Percentiles rank a stretch among this genome's conserved stretches.
These are phyloP conservation scores for Diglossa cyanea DNA, from an alignment of 2,797 vertebrate species.

Conservation along the genomic window DNA sequence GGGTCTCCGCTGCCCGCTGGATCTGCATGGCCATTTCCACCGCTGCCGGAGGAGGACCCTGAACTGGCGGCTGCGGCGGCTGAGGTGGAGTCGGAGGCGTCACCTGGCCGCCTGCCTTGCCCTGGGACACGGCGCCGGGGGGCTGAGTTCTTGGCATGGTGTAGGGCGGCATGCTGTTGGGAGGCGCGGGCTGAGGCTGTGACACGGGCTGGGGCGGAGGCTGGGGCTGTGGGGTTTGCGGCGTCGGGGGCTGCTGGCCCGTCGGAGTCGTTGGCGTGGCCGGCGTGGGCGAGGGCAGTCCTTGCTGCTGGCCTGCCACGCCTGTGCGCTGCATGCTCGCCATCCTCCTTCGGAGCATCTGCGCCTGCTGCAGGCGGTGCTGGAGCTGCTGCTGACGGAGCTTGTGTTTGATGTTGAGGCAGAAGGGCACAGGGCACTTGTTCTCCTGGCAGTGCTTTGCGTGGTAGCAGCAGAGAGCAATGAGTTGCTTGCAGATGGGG, in stretches of 20 bases:
- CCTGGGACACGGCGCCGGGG: conserved; percentile 86
- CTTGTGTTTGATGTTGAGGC: conserved; percentile 98
- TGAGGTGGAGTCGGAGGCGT: conserved; percentile 88
- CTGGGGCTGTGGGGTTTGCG: conserved; percentile 86
- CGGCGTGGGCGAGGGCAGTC: conserved; percentile 77
- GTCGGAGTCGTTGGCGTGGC: conserved; percentile 84
- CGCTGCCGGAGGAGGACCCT: conserved; percentile 90
- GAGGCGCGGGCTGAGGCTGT: conserved; percentile 79
- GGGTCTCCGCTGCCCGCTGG: conserved; percentile 93
- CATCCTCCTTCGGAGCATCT: conserved; percentile 95
- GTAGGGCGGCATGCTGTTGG: conserved; percentile 82
- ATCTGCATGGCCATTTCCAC: conserved; percentile 98
- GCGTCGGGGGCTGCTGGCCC: conserved; percentile 89
- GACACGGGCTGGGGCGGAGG: conserved; percentile 75
- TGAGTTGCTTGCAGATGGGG: conserved; percentile 98
- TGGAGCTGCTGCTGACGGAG: conserved; percentile 96
- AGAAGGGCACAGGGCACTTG: conserved; percentile 98
- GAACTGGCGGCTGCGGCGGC: conserved; percentile 77
- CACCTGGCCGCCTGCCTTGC: conserved; percentile 85
- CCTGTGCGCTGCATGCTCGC: conserved; percentile 96
- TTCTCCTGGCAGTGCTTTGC: conserved; percentile 99
- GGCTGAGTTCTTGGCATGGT: conserved; percentile 81
- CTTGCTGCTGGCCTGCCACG: conserved; percentile 81
- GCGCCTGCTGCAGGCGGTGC: conserved; percentile 94
- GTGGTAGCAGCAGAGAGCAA: conserved; percentile 97